phyloP scores from a whole-genome alignment of 1,140 invertebrate genomes.

The Magallana gigas region DNA sequence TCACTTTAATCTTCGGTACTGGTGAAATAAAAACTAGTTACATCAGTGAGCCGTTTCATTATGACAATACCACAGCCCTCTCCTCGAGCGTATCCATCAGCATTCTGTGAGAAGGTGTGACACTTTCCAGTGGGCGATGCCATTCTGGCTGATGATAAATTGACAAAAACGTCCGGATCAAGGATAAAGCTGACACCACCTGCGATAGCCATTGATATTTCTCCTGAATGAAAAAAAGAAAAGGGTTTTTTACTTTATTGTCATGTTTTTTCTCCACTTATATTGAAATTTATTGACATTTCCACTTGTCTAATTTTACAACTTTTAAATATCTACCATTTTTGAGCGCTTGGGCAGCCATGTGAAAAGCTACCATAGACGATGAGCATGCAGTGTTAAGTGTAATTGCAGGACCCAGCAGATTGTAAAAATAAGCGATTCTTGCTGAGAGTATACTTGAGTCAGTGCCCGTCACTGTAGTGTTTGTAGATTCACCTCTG shows the following conservation, averaged over 20 bases:
- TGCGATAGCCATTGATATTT: constrained; percentile 60
- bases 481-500: constrained; percentile 51
- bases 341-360: constrained; percentile 90
- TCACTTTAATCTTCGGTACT: not conserved
- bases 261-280: too few species aligned
- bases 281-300: too few species aligned
- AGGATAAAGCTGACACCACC: constrained; percentile 63
- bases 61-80: constrained; percentile 71
- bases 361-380: constrained; percentile 91
- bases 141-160: constrained; percentile 61
- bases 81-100: constrained; percentile 69
- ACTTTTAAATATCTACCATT: constrained; percentile 80
- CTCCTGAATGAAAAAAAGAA: constrained; percentile 53
- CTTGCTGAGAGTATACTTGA: constrained; percentile 60
- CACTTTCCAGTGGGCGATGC: constrained; percentile 66
- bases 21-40: constrained; percentile 24
- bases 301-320: too few species aligned
- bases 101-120: constrained; percentile 61
- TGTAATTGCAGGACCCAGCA: constrained; percentile 90
- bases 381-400: constrained; percentile 97
- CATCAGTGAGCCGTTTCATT: constrained; percentile 62
- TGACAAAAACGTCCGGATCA: constrained; percentile 55
- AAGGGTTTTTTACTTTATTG: not conserved
- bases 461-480: constrained; percentile 57
- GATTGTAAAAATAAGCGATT: constrained; percentile 65